Evolutionary conservation across 2,888 invertebrate species (phyloP).

Genomic region (Gibbula magus): DNA sequence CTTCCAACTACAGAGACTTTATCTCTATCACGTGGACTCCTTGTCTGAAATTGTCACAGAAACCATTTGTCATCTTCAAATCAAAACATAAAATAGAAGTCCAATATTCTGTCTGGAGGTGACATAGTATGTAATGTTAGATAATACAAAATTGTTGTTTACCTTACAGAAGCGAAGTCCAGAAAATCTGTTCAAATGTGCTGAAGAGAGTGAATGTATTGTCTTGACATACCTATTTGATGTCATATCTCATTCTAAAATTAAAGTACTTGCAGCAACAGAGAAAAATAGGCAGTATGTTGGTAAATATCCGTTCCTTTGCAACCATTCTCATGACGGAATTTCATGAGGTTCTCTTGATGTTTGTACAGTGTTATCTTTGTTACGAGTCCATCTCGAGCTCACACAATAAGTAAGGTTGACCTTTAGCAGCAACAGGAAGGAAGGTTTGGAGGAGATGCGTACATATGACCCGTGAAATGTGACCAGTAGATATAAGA

Average conservation of each 20-base stretch:
- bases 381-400: background rate
- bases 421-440: background rate
- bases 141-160: background rate
- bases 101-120: no score
- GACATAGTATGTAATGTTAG: no score
- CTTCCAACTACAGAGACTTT: conserved; percentile 52
- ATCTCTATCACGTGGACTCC: conserved; percentile 51
- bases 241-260: no score
- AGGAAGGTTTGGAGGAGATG: background rate
- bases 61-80: background rate
- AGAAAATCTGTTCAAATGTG: background rate
- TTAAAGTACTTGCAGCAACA: no score
- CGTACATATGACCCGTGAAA: background rate
- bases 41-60: conserved; percentile 49
- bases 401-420: background rate
- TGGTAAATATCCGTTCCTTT: no score
- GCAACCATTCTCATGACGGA: no score
- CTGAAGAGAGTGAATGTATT: background rate
- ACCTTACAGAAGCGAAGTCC: background rate
- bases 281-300: no score
- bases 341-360: no score
- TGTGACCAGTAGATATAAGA: background rate
- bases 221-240: background rate
- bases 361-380: background rate
- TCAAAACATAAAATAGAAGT: no score